Evolutionary conservation across 1,140 invertebrate species (phyloP), one percentile per base, ranked within the genome.

Genomic region (Pachyrhynchus sulphureomaculatus): DNA sequence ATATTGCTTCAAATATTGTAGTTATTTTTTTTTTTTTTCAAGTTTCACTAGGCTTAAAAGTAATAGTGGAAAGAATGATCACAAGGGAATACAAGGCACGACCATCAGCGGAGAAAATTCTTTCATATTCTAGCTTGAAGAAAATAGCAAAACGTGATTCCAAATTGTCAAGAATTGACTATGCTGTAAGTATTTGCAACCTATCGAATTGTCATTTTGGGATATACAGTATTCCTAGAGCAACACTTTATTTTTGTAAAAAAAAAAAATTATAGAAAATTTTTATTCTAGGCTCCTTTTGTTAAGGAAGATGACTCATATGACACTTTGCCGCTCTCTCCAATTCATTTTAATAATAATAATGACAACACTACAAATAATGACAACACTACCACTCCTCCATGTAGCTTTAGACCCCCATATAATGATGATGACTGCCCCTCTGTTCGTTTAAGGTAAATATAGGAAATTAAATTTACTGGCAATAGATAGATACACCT

Each of bases 61-160:
- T 64, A 9, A 37, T 64, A 15, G 55, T 67, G 8, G 32, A 59
- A 47, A 53, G 47, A 34, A 67, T 67, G 66, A 39, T 62, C 12
- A 20, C 36, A 17, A 39, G 18, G 12, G 47, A 62, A 4, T 57
- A 57, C 33, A 33, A 52, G 15, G 48, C 39, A 13, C 48, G 66
- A 23, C 66, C 66, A 24, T 20, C 44, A 24, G 53, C 66, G 8
- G 34, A 42, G 23, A 49, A 64, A 56, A 53, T 67, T 18, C 34
- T 58, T 6, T 21, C 53, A 26, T 64, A 20, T 47, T 17, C 39
- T 3, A 42, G 37, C 10, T n/a, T 67, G 4, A 45, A 36, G 24
- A 39, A 32, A 0, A 41, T 67, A 0, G 32, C 34, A n/a, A 61
- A 59, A 26, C 36, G 53, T 20, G 63, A 65, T 52, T n/a, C n/a